Evolutionary conservation across 2,797 vertebrate genomes (phyloP).

Genomic region (Spinus pinus): DNA sequence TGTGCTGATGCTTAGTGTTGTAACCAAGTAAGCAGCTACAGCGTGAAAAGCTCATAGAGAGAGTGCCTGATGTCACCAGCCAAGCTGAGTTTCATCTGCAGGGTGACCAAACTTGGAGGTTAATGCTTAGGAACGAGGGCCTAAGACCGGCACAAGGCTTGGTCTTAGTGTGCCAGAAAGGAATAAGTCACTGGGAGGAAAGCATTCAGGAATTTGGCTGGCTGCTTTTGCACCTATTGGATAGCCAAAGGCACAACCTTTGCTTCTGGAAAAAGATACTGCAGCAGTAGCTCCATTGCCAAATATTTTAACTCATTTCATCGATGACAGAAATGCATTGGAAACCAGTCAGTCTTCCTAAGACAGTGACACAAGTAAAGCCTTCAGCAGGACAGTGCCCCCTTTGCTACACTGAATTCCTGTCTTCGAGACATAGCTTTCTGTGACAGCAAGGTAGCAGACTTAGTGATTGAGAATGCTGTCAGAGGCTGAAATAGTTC

Average conservation of each 20-base stretch:
- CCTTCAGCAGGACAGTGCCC: neutral
- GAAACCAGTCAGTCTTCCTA: neutral
- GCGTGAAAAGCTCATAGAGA: accelerated
- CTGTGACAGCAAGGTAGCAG: neutral
- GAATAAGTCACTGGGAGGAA: neutral
- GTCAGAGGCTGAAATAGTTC: neutral
- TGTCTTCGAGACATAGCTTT: neutral
- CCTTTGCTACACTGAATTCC: neutral
- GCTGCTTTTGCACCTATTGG: neutral
- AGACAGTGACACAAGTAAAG: neutral
- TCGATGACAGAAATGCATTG: neutral
- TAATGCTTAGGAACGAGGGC: neutral
- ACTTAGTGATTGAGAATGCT: accelerated
- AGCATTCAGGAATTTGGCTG: neutral
- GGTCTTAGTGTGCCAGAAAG: neutral
- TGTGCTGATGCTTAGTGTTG: neutral
- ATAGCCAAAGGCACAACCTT: neutral
- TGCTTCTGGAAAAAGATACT: neutral
- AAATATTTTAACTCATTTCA: neutral
- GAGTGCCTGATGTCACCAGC: neutral
- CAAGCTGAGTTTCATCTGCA: neutral
- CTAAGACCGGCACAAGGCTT: neutral
- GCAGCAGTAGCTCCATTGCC: neutral
- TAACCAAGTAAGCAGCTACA: neutral
- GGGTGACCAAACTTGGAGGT: neutral